Conservation (phyloP, 2,888 invertebrate species). For the Pocota personata region DNA sequence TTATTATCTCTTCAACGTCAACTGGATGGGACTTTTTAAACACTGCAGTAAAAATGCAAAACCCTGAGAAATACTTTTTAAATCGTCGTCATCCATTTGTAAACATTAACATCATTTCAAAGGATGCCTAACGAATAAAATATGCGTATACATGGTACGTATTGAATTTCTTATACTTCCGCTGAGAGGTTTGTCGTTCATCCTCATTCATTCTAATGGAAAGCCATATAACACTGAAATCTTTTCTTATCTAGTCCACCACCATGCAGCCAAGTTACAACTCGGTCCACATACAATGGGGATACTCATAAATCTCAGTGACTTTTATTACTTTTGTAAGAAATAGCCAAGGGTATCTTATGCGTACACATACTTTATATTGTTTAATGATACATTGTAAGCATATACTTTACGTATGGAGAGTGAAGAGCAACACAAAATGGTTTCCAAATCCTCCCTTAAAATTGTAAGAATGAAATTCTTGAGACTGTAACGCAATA, state of each 20-base stretch:
- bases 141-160: slow-evolving; percentile 44
- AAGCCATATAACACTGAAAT: slow-evolving; percentile 28
- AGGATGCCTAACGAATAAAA: background rate
- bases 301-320: slow-evolving; percentile 63
- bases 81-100: background rate
- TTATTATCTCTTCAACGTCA: too few relatives aligned
- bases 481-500: background rate
- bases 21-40: background rate
- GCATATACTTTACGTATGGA: background rate
- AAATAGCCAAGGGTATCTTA: slow-evolving; percentile 30
- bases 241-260: slow-evolving; percentile 38
- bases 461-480: background rate
- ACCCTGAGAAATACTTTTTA: slow-evolving; percentile 15
- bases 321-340: slow-evolving; percentile 59
- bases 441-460: slow-evolving; percentile 36
- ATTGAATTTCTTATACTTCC: slow-evolving; percentile 28
- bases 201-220: slow-evolving; percentile 24
- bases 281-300: slow-evolving; percentile 22
- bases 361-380: slow-evolving; percentile 16
- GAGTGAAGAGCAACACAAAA: slow-evolving; percentile 19
- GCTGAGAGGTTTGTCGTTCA: slow-evolving; percentile 9
- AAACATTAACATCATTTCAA: background rate
- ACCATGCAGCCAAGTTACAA: slow-evolving; percentile 45
- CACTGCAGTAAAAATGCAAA: slow-evolving; percentile 40
- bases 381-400: slow-evolving; percentile 30